These are phyloP conservation scores for Chionoecetes opilio DNA, from an alignment of 1,140 invertebrate genomes.

Conservation along the genomic window DNA sequence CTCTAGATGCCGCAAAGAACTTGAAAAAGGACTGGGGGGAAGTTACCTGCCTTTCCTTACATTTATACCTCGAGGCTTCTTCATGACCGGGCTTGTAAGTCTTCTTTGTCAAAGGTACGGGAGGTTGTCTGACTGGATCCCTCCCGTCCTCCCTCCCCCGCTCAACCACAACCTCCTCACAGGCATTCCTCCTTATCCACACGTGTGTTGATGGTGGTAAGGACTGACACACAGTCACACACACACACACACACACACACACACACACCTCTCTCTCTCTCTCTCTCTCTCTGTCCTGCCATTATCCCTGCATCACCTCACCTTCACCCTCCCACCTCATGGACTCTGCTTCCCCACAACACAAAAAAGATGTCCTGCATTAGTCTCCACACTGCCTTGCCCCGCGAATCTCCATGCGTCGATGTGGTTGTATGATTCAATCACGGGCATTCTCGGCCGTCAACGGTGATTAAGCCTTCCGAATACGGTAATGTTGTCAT, in stretches of 20 bases:
- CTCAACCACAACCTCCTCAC: neutral
- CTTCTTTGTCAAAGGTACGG: neutral
- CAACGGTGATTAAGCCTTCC: neutral
- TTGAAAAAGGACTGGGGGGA: neutral
- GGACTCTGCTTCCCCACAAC: neutral
- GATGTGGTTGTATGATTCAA: neutral
- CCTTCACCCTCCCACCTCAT: neutral
- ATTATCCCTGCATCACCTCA: neutral
- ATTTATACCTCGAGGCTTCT: neutral
- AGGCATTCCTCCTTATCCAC: neutral
- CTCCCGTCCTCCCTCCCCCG: neutral
- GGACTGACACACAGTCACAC: neutral
- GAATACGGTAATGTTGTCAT: neutral
- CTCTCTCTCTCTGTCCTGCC: neutral
- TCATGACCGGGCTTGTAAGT: neutral
- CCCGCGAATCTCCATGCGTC: neutral
- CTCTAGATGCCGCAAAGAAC: neutral
- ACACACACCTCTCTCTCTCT: neutral
- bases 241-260: neutral
- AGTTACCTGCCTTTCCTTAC: constrained; percentile 28
- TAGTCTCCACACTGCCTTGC: neutral
- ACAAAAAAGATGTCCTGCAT: neutral
- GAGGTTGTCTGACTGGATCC: neutral
- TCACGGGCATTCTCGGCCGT: neutral
- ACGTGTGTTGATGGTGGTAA: neutral